These are phyloP conservation scores for Lepidurus arcticus DNA, from an alignment of 1,140 invertebrate species.

Conservation along the genomic window DNA sequence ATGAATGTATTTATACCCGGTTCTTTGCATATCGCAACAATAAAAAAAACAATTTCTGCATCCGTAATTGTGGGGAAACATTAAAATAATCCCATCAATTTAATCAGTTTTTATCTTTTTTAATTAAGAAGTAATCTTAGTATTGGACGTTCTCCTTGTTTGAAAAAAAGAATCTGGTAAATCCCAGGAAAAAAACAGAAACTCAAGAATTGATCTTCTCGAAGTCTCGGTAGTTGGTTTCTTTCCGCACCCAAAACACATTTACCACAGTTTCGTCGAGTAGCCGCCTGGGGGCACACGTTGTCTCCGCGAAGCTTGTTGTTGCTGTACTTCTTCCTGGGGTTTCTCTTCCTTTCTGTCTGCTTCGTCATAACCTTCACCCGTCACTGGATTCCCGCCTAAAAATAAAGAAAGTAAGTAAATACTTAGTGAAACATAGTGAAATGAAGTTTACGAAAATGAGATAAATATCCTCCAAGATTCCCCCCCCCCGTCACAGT, in stretches of 20 bases:
- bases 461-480: slow-evolving; percentile 20
- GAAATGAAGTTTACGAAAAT: neutral
- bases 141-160: no score
- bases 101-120: no score
- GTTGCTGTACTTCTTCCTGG: slow-evolving; percentile 23
- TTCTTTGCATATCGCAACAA: neutral
- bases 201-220: no score
- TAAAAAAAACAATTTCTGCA: neutral
- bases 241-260: neutral
- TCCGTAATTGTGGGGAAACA: neutral
- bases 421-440: neutral
- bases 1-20: slow-evolving; percentile 19
- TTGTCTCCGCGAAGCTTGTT: slow-evolving; percentile 12
- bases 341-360: slow-evolving; percentile 29
- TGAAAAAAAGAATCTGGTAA: no score
- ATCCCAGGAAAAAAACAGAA: no score
- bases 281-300: slow-evolving; percentile 31
- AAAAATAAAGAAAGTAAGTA: slow-evolving; percentile 13
- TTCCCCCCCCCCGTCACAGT: neutral
- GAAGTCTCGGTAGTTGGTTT: neutral
- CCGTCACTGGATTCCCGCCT: slow-evolving; percentile 32
- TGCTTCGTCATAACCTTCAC: slow-evolving; percentile 31
- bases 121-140: no score
- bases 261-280: slow-evolving; percentile 33
- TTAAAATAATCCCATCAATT: no score